phyloP scores from a whole-genome alignment of 2,888 invertebrate genomes.

The Chymomyza procnemis region DNA sequence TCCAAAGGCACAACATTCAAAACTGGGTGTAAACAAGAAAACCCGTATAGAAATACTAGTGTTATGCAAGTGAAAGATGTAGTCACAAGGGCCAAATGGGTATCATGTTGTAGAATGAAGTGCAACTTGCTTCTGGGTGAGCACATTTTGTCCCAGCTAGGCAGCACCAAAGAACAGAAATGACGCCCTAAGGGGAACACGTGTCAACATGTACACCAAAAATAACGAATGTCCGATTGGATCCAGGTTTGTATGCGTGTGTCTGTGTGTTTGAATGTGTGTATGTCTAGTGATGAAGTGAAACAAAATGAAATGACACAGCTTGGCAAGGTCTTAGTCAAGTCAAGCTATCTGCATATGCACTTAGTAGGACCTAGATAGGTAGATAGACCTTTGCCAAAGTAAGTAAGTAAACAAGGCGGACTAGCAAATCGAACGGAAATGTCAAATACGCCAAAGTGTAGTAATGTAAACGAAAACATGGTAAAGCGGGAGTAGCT shows the following conservation, averaged over 20 bases:
- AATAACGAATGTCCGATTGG: constrained; percentile 16
- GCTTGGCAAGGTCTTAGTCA: constrained; percentile 31
- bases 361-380: constrained; percentile 9
- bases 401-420: constrained; percentile 41
- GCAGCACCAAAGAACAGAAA: constrained; percentile 18
- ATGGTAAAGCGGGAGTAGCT: constrained; percentile 27
- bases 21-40: constrained; percentile 53
- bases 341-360: constrained; percentile 12
- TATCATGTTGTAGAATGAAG: constrained; percentile 18
- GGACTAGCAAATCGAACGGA: constrained; percentile 73
- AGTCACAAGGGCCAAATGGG: constrained; percentile 35
- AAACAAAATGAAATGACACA: constrained; percentile 56
- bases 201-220: constrained; percentile 54
- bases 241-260: too few species aligned
- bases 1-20: constrained; percentile 29
- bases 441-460: constrained; percentile 68
- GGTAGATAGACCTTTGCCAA: constrained; percentile 24
- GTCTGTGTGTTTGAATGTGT: too few species aligned
- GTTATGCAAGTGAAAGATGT: constrained; percentile 6
- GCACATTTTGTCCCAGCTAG: constrained; percentile 44
- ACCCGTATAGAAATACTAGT: constrained; percentile 23
- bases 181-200: constrained; percentile 47
- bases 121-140: constrained; percentile 42
- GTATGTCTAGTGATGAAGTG: constrained; percentile 30
- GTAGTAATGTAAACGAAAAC: constrained; percentile 51